phyloP scores from a whole-genome alignment of 2,113 vertebrate species.

The Sinocyclocheilus maitianheensis region DNA sequence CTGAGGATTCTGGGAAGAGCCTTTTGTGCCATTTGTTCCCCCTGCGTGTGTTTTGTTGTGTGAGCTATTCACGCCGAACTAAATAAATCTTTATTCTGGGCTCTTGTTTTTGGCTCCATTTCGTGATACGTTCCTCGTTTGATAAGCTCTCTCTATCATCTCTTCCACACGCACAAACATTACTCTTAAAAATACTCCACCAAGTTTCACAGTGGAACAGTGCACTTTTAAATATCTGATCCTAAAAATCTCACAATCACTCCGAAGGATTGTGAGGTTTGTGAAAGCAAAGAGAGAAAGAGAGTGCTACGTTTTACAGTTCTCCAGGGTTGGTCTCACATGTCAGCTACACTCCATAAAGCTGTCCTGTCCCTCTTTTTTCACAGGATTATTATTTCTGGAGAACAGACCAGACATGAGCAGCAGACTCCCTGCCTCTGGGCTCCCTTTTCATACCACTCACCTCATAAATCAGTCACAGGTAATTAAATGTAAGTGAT shows the following conservation, averaged over 20 bases:
- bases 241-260: conserved; percentile 10
- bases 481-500: conserved; percentile 83
- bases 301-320: conserved; percentile 54
- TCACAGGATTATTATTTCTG: conserved; percentile 74
- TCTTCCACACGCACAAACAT: conserved; percentile 49
- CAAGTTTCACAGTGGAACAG: not conserved
- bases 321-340: conserved; percentile 57
- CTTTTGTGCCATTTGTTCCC: conserved; percentile 12
- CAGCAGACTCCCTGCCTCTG: conserved; percentile 71
- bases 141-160: conserved; percentile 15
- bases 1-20: conserved; percentile 30
- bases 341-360: conserved; percentile 82
- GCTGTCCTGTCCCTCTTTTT: conserved; percentile 71
- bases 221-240: conserved; percentile 26
- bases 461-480: conserved; percentile 83
- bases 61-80: not conserved
- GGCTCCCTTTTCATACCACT: conserved; percentile 78
- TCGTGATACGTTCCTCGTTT: not conserved
- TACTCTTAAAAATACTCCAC: conserved; percentile 28
- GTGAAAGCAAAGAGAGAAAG: conserved; percentile 45
- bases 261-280: conserved; percentile 11
- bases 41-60: not conserved
- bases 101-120: not conserved
- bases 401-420: conserved; percentile 71
- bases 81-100: conserved; percentile 22